Base-by-base conservation (phyloP, 2,797 vertebrate species). In the Holocentrus rufus region DNA sequence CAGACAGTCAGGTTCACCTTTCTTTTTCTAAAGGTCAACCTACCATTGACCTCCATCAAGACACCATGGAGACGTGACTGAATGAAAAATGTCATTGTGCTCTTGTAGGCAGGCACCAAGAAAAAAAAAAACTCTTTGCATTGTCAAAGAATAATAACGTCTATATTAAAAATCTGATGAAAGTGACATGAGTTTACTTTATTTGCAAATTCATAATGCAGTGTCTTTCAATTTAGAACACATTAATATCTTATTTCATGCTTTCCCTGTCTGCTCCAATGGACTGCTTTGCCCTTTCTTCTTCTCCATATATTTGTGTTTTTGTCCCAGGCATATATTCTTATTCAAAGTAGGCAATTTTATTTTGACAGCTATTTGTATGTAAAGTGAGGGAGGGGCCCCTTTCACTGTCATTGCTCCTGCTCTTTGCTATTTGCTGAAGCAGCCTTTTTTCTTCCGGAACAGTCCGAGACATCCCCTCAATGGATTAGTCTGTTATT, bases 341-440 rank as follows among this genome's bases (percentile, higher is more conserved):
- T 89, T 85, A 92, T 92, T 93, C 87, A 91, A 91, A 94, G 87
- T 79, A 92, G 82, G 87, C 90, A 88, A 92, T 94, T 92, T 91
- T 91, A 84, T 93, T 93, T 93, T 93, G 92, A 94, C 93, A 93
- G 93, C 89, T 93, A 93, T 93, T 93, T 94, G 91, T 92, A 93
- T 93, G 91, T 90, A 93, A 93, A 94, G 89, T 91, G 85, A 69
- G 87, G 66, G 65, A 23, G 44, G 57, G 67, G 22, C 44, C 57
- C 74, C 80, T 54, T 56, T 20, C 31, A 69, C 65, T 85, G 90
- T 86, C 87, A 83, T 86, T 88, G 87, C 85, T 86, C 79, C 72
- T 76, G 77, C 86, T 86, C 84, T 87, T 80, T 86, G 84, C 74
- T 81, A 84, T 91, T 90, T 92, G 92, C 93, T 93, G 91, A 93